phyloP scores from a whole-genome alignment of 2,113 vertebrate species.

The Phrynocephalus versicolor region DNA sequence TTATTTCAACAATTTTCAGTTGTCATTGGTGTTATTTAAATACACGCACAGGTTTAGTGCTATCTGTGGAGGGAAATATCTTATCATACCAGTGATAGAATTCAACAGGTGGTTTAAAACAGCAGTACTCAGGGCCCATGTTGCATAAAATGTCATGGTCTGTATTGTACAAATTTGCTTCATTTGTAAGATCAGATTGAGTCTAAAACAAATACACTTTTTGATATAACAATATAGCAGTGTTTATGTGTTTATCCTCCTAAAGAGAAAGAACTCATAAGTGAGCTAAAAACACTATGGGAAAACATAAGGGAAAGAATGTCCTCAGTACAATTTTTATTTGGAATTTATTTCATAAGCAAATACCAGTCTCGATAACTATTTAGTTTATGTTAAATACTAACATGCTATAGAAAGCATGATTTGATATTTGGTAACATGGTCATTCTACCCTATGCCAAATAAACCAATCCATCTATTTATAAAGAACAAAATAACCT shows the following conservation, averaged over 20 bases:
- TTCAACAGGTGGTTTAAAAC: not conserved
- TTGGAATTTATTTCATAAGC: not conserved
- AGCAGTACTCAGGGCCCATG: not conserved
- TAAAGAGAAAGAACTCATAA: not conserved
- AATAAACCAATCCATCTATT: not conserved
- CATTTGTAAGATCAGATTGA: not conserved
- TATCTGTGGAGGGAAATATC: not conserved
- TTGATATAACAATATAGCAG: not conserved
- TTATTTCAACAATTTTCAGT: too few species aligned
- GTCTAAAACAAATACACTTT: not conserved
- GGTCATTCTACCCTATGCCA: not conserved
- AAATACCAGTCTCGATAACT: not conserved
- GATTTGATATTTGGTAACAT: not conserved
- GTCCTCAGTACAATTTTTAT: not conserved
- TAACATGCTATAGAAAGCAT: not conserved
- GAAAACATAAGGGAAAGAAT: not conserved
- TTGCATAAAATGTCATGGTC: not conserved
- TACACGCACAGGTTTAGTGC: too few species aligned
- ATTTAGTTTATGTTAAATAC: not conserved
- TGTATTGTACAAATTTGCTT: not conserved
- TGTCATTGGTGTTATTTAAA: too few species aligned
- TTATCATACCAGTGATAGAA: not conserved
- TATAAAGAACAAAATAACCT: slow-evolving; percentile 3
- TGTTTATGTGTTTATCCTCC: not conserved
- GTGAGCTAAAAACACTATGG: not conserved